phyloP scores from a whole-genome alignment of 2,797 vertebrate genomes.

The Setipinna tenuifilis region DNA sequence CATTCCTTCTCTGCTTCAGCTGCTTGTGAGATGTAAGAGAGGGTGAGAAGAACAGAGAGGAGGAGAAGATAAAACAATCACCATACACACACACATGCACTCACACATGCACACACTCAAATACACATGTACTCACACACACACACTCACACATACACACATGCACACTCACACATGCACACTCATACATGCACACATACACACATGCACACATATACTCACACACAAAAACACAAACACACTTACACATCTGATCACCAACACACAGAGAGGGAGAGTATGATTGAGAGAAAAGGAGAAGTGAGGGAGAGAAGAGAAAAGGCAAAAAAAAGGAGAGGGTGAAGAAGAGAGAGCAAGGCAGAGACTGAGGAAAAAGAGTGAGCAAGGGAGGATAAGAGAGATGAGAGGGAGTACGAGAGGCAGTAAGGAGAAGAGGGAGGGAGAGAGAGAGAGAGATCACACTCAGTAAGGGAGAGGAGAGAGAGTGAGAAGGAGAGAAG shows the following conservation, averaged over 20 bases:
- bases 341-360: not conserved
- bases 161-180: not conserved
- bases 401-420: no score
- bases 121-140: not conserved
- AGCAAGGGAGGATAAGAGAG: constrained; percentile 16
- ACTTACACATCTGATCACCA: not conserved
- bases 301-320: no score
- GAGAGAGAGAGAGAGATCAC: no score
- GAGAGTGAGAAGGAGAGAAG: not conserved
- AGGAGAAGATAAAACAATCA: not conserved
- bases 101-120: constrained; percentile 41
- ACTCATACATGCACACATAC: not conserved
- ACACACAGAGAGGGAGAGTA: no score
- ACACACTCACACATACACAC: no score
- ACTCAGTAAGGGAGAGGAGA: no score
- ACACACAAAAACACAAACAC: not conserved
- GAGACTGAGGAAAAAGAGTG: not conserved
- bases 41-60: not conserved
- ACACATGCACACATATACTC: not conserved
- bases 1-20: not conserved
- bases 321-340: no score
- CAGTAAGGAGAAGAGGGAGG: no score
- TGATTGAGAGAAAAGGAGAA: no score
- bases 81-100: no score
- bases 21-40: not conserved